phyloP scores from a whole-genome alignment of 2,888 invertebrate species.

The Drosophila niveifrons region DNA sequence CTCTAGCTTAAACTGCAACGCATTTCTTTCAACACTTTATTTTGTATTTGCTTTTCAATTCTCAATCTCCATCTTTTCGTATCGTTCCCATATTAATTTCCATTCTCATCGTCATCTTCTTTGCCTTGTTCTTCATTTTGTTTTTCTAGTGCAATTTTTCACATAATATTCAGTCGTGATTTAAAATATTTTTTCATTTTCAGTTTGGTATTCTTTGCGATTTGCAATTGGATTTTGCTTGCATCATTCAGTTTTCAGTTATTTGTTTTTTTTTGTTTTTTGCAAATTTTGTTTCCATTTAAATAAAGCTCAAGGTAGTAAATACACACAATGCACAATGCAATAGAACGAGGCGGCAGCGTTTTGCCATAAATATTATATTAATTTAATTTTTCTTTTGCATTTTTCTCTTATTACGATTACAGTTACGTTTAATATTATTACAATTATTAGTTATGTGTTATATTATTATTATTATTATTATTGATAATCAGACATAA shows the following conservation, averaged over 20 bases:
- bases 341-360: not conserved
- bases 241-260: conserved; percentile 10
- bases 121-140: conserved; percentile 14
- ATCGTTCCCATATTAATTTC: not conserved
- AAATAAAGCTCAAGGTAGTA: conserved; percentile 75
- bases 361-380: not conserved
- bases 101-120: not conserved
- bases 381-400: not conserved
- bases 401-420: not conserved
- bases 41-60: conserved; percentile 4
- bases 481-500: conserved; percentile 52
- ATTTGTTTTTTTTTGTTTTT: conserved; percentile 19
- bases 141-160: conserved; percentile 68
- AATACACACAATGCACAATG: conserved; percentile 7
- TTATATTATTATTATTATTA: conserved; percentile 12
- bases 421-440: not conserved
- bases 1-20: conserved; percentile 38
- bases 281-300: conserved; percentile 20
- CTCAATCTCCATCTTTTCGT: not conserved
- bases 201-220: conserved; percentile 16
- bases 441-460: not conserved
- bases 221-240: conserved; percentile 19
- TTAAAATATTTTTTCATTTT: conserved; percentile 55
- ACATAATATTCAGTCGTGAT: conserved; percentile 81
- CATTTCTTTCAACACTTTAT: conserved; percentile 15